A percentile compares a stretch with the other conserved stretches of the same genome.
Conservation (phyloP, 2,888 invertebrate genomes). For the Salticus scenicus region DNA sequence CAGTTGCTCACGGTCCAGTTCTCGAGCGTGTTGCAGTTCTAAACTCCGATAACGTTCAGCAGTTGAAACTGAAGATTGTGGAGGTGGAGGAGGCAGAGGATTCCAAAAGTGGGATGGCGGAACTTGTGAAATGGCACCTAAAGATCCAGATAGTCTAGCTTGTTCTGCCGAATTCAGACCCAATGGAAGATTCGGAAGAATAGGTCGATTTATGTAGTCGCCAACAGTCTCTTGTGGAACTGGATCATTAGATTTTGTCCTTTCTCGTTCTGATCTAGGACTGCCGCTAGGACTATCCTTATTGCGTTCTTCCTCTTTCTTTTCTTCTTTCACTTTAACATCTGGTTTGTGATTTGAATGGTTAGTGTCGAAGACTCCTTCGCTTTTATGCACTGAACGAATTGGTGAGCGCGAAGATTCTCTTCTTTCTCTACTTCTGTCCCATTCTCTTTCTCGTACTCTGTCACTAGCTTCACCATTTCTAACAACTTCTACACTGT, state of each 20-base stretch:
- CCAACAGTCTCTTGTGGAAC: constrained; percentile 18
- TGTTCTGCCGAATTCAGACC: constrained; percentile 42
- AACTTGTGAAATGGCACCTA: constrained; percentile 47
- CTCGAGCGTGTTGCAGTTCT: constrained; percentile 49
- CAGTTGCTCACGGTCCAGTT: constrained; percentile 63
- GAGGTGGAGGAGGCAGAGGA: constrained; percentile 22
- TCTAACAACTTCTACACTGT: constrained; percentile 26
- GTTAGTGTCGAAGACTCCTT: constrained; percentile 30
- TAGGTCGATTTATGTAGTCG: constrained; percentile 38
- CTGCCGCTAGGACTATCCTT: neutral
- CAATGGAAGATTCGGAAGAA: constrained; percentile 29
- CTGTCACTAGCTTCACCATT: constrained; percentile 52
- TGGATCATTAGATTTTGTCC: constrained; percentile 35
- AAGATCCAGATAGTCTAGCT: constrained; percentile 48
- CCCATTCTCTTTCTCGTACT: constrained; percentile 55
- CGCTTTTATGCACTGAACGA: constrained; percentile 45
- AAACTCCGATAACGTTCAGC: constrained; percentile 52
- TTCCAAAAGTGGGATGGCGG: constrained; percentile 60
- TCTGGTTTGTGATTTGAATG: constrained; percentile 13
- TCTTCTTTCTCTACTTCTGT: constrained; percentile 40
- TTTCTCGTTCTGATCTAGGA: constrained; percentile 1
- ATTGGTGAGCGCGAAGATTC: constrained; percentile 65
- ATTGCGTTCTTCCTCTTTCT: constrained; percentile 66
- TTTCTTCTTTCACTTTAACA: constrained; percentile 17
- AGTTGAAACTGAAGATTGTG: constrained; percentile 3